Conservation (phyloP, 2,113 vertebrate species). For the Struthio camelus region DNA sequence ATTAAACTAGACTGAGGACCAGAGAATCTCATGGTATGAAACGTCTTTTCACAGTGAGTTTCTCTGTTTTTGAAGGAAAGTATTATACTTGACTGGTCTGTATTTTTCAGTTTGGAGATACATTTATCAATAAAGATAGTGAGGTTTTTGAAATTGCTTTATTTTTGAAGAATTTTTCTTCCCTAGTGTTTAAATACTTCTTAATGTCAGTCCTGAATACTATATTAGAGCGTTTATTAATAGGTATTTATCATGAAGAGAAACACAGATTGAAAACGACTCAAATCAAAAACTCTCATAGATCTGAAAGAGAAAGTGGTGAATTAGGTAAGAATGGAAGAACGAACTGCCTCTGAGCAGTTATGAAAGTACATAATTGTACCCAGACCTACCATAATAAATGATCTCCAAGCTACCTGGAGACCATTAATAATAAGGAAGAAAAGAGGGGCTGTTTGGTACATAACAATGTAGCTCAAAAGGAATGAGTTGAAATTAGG, state of each 20-base stretch:
- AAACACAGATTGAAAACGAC: neutral
- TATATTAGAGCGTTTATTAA: neutral
- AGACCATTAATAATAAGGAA: neutral
- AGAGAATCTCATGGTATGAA: neutral
- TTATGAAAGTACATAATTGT: neutral
- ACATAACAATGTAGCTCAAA: neutral
- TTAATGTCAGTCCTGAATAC: too few species aligned
- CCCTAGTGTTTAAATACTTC: neutral
- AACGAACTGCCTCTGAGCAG: neutral
- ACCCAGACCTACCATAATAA: too few species aligned
- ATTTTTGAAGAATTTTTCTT: neutral
- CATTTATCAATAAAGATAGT: neutral
- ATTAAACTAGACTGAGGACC: neutral
- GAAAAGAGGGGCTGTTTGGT: neutral
- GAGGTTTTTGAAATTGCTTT: neutral
- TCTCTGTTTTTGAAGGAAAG: neutral
- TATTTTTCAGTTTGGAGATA: neutral
- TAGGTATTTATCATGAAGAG: neutral
- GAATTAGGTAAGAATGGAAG: neutral
- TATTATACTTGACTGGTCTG: too few species aligned
- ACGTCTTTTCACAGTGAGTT: neutral
- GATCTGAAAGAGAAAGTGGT: neutral
- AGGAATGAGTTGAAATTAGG: neutral
- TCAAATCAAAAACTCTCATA: neutral
- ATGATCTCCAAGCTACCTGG: too few species aligned